Base-by-base conservation (phyloP, 1,140 invertebrate genomes). In the Zaprionus nigranus region DNA sequence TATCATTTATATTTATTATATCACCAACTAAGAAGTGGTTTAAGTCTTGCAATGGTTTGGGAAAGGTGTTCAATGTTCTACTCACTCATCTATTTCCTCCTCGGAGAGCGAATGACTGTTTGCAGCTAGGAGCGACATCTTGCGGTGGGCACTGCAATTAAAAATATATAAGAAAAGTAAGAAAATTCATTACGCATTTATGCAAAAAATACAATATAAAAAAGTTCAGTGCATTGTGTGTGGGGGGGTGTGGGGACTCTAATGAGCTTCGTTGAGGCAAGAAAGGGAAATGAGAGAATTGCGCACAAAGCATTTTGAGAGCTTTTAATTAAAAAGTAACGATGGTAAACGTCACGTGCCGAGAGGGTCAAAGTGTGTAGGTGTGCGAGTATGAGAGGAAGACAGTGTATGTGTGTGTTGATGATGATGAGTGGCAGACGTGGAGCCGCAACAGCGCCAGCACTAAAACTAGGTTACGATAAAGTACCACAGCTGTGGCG, bases 31-130 rank as follows among this genome's bases (percentile, higher is more conserved):
- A n/a, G n/a, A n/a, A n/a, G n/a, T n/a, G n/a, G 2, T 73, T 75
- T 20, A 68, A 34, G 67, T 26, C 72, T 53, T 40, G 66, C 73
- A 75, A 65, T 67, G 70, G 26, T 40, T 38, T 26, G 34, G 17
- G 9, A 24, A 69, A 62, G 40, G 43, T 60, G 56, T 69, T 22
- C 24, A 20, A n/a, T 54, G 46, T 11, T 46, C 40, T 78, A 94
- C 94, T 94, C 92, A 94, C 94, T 94, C 93, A 79, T 94, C 94
- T 64, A 92, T 75, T 82, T 94, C 93, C 83, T 94, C 94, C 71
- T 94, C 94, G n/a, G 93, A 93, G 9, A 93, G 76, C 57, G 93
- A 94, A 81, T 93, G 76, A 69, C 87, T 92, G 59, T 91, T 90
- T 46, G 60, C 76, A 17, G 77, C 40, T 38, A 91, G 67, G 51